Conservation (phyloP, 2,888 invertebrate species). For the Diaprepes abbreviatus region DNA sequence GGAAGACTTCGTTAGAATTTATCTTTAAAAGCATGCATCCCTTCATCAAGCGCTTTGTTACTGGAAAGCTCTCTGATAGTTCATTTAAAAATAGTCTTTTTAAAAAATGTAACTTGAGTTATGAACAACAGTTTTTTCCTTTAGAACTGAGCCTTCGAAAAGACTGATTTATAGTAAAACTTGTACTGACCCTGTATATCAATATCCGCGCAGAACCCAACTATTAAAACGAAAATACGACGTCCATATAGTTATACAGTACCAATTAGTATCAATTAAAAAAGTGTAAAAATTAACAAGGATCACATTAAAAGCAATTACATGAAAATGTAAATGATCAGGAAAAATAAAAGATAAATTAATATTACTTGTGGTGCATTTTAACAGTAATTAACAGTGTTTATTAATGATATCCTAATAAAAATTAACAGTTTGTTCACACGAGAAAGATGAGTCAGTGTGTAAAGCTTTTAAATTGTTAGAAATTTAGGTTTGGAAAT, state of each 20-base stretch:
- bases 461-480: conserved; percentile 2
- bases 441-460: conserved; percentile 49
- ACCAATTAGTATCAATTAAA: conserved; percentile 48
- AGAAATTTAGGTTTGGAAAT: neutral
- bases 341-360: conserved; percentile 49
- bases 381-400: conserved; percentile 50
- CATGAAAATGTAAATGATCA: conserved; percentile 49
- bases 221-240: neutral
- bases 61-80: too few relatives aligned
- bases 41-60: too few relatives aligned
- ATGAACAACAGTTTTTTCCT: too few relatives aligned
- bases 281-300: conserved; percentile 48
- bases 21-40: too few relatives aligned
- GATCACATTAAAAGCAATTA: conserved; percentile 49
- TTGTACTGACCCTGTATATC: too few relatives aligned
- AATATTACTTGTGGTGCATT: conserved; percentile 48
- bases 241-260: conserved; percentile 18
- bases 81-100: too few relatives aligned
- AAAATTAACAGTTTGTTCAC: conserved; percentile 64
- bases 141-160: too few relatives aligned
- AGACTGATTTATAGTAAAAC: too few relatives aligned
- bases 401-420: conserved; percentile 67
- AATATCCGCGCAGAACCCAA: too few relatives aligned
- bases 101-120: too few relatives aligned
- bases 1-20: too few relatives aligned